Conservation (phyloP, 92 coral and sea anemone genomes). For the Epizoanthus rinbou region DNA sequence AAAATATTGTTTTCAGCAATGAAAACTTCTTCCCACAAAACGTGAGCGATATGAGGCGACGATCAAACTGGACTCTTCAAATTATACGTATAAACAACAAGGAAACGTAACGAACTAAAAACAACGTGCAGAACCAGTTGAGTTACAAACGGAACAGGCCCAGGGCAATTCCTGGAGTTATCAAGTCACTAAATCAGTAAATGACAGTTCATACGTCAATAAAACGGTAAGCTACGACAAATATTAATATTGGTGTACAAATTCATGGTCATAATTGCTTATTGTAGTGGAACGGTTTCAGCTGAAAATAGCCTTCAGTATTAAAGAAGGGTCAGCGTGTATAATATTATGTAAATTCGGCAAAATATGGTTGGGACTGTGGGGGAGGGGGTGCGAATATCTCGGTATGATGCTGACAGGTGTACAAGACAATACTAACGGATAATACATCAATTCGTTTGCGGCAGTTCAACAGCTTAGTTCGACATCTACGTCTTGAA, state of each 20-base stretch:
- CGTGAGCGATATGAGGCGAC: neutral
- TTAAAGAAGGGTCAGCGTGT: neutral
- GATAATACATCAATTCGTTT: conserved; percentile 25
- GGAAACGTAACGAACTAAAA: neutral
- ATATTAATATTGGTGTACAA: neutral
- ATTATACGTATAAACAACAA: neutral
- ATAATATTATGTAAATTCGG: conserved; percentile 8
- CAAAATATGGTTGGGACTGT: neutral
- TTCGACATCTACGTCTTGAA: neutral
- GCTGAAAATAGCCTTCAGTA: neutral
- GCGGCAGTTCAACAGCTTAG: conserved; percentile 21
- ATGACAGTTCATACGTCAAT: neutral
- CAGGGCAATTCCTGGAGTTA: neutral
- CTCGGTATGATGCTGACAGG: conserved; percentile 1
- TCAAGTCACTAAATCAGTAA: neutral
- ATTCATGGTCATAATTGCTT: conserved; percentile 2
- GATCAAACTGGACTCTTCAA: neutral
- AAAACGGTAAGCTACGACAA: conserved; percentile 13
- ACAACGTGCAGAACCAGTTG: neutral
- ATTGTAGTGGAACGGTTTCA: neutral
- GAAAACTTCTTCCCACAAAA: neutral
- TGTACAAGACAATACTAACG: neutral
- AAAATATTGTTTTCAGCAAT: neutral
- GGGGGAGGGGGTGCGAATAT: conserved; percentile 16
- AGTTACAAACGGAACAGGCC: neutral